A percentile compares a stretch with the other conserved stretches of the same genome.
These are phyloP conservation scores for Hemibagrus wyckioides DNA, from an alignment of 2,113 vertebrate genomes.

Conservation along the genomic window DNA sequence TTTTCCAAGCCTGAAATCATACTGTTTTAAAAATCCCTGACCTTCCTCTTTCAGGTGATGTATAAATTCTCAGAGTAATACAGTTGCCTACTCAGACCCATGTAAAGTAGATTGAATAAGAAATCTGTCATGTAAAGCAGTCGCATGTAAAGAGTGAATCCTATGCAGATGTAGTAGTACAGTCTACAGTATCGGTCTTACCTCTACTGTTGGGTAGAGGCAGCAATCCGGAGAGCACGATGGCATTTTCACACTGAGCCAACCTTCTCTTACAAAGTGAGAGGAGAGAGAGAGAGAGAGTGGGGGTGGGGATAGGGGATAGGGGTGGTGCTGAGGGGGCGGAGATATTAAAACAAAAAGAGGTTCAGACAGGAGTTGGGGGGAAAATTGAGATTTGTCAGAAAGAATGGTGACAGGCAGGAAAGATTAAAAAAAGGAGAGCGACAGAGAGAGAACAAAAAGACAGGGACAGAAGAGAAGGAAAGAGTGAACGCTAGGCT, in stretches of 20 bases:
- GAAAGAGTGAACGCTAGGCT: slow-evolving; percentile 9
- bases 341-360: slow-evolving; percentile 32
- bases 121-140: neutral
- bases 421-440: slow-evolving; percentile 10
- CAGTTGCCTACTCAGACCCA: neutral
- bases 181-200: slow-evolving; percentile 67
- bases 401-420: slow-evolving; percentile 28
- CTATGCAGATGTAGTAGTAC: neutral
- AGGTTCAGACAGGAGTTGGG: slow-evolving; percentile 30
- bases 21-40: neutral
- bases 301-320: neutral
- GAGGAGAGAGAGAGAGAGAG: slow-evolving; percentile 20
- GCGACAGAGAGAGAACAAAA: neutral
- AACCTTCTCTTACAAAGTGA: slow-evolving; percentile 62
- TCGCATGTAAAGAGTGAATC: neutral
- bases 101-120: neutral
- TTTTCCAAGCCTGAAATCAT: neutral
- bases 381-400: slow-evolving; percentile 7
- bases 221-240: slow-evolving; percentile 89
- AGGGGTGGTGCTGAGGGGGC: neutral
- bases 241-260: slow-evolving; percentile 82
- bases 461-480: neutral
- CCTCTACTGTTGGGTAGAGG: slow-evolving; percentile 85
- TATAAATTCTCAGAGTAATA: neutral
- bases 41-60: neutral